A percentile compares a stretch with the other conserved stretches of the same genome.
Evolutionary conservation across 2,797 vertebrate genomes (phyloP).

Genomic region (Linurgus olivaceus): DNA sequence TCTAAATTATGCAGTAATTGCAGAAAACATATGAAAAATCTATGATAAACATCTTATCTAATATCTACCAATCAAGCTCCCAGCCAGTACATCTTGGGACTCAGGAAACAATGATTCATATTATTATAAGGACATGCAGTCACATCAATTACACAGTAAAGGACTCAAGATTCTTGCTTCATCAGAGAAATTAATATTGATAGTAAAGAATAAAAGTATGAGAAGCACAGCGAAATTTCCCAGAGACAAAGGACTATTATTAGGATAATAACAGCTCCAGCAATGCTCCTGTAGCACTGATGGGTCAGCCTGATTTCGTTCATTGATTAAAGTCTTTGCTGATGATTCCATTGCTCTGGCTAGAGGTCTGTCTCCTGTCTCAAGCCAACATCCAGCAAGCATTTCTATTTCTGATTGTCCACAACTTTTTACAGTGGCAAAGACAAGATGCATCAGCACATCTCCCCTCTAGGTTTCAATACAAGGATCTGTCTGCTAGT

Average conservation of each 20-base stretch:
- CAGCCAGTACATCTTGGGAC: neutral
- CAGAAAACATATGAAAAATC: neutral
- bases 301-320: neutral
- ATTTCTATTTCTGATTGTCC: neutral
- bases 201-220: neutral
- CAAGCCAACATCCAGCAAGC: neutral
- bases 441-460: neutral
- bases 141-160: neutral
- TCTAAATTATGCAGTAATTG: neutral
- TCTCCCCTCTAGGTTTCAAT: neutral
- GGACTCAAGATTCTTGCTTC: neutral
- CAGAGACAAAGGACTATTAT: neutral
- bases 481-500: neutral
- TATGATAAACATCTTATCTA: neutral
- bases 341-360: neutral
- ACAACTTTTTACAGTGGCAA: neutral
- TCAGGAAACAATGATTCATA: neutral
- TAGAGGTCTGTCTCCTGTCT: neutral
- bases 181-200: neutral
- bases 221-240: neutral
- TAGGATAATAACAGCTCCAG: neutral
- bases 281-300: neutral
- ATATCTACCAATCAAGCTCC: neutral
- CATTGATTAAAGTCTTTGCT: neutral
- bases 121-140: neutral